These are phyloP conservation scores for Numenius phaeopus DNA, from an alignment of 2,797 vertebrate genomes.

Conservation along the genomic window DNA sequence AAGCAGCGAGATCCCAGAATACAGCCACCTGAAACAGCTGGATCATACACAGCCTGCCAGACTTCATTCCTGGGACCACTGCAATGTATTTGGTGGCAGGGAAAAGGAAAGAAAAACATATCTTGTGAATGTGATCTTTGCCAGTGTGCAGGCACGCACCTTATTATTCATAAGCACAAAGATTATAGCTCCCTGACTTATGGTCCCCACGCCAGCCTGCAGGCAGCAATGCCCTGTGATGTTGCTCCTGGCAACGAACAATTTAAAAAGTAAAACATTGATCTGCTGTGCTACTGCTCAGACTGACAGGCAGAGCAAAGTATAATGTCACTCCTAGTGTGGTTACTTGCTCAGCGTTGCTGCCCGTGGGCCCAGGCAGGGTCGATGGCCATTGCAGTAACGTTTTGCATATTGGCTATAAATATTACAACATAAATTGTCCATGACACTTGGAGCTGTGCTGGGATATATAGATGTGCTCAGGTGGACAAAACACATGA, in stretches of 20 bases:
- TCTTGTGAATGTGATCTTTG: background rate
- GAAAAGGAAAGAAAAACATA: background rate
- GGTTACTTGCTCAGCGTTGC: background rate
- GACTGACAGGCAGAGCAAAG: background rate
- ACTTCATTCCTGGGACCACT: background rate
- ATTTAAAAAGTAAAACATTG: background rate
- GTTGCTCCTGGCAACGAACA: background rate
- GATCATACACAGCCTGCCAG: background rate
- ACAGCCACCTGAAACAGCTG: background rate
- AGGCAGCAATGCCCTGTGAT: background rate
- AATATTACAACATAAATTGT: background rate
- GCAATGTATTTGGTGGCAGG: background rate
- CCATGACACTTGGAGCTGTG: background rate
- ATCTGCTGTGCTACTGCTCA: background rate
- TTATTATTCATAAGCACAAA: background rate
- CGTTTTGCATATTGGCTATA: background rate
- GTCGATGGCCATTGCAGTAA: accelerated
- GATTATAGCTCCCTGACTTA: background rate
- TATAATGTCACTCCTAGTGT: background rate
- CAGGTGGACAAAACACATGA: background rate
- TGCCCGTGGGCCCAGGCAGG: background rate
- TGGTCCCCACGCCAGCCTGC: background rate
- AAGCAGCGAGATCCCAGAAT: background rate
- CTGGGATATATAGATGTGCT: background rate
- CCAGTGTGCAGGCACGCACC: background rate